A percentile compares a stretch with the other conserved stretches of the same genome.
Evolutionary conservation across 1,140 invertebrate species (phyloP).

Genomic region (Chlorops oryzae): DNA sequence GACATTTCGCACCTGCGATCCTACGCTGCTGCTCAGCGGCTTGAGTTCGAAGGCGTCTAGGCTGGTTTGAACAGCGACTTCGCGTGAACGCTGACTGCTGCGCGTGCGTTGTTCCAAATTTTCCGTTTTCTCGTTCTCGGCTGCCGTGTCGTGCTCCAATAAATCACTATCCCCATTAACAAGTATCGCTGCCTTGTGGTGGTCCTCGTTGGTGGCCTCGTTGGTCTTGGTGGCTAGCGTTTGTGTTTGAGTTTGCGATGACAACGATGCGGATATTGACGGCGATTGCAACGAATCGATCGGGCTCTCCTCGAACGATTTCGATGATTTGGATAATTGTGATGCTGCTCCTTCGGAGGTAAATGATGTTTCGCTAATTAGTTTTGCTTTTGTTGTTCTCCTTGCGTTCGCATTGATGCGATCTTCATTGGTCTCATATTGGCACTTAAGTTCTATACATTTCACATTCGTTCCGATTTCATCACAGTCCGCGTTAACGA

Average conservation of each 20-base stretch:
- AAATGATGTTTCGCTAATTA: constrained; percentile 14
- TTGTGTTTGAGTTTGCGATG: constrained; percentile 4
- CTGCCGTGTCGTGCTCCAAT: not conserved
- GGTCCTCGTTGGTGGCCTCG: not conserved
- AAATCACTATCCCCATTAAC: constrained; percentile 8
- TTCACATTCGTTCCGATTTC: constrained; percentile 29
- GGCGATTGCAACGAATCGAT: too few relatives aligned
- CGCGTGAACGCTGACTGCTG: constrained; percentile 20
- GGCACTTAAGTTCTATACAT: constrained; percentile 32
- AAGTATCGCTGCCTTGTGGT: not conserved
- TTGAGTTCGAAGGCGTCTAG: constrained; percentile 37
- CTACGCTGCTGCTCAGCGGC: constrained; percentile 14
- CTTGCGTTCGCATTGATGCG: not conserved
- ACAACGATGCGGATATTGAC: constrained; percentile 2
- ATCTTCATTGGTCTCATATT: constrained; percentile 29
- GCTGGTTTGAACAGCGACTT: constrained; percentile 44
- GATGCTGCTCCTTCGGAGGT: constrained; percentile 10
- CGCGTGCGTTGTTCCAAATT: constrained; percentile 14
- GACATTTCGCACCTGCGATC: constrained; percentile 26
- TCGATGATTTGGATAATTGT: too few relatives aligned
- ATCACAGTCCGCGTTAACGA: constrained; percentile 43
- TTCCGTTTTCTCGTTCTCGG: constrained; percentile 8
- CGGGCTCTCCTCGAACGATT: too few relatives aligned
- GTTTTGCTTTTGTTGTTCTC: constrained; percentile 13
- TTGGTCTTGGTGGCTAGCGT: constrained; percentile 3